These are phyloP conservation scores for Latheticus oryzae DNA, from an alignment of 2,888 invertebrate genomes.

Conservation along the genomic window DNA sequence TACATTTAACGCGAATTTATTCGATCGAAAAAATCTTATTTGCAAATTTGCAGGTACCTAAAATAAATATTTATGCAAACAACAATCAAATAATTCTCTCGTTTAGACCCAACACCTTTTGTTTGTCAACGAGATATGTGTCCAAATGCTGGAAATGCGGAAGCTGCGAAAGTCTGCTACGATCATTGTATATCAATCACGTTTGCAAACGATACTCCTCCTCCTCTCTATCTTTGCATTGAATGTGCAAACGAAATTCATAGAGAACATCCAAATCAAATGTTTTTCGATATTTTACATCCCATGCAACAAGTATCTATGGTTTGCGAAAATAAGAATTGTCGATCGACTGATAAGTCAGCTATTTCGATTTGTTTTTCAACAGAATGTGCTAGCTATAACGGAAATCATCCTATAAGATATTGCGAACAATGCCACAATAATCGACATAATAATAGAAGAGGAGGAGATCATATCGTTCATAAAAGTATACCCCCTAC, in stretches of 20 bases:
- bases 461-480: constrained; percentile 90
- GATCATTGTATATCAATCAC: constrained; percentile 92
- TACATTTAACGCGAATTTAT: constrained; percentile 92
- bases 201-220: constrained; percentile 87
- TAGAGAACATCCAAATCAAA: constrained; percentile 85
- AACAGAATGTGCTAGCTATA: constrained; percentile 95
- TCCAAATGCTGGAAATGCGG: constrained; percentile 86
- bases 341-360: constrained; percentile 89
- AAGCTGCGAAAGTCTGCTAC: constrained; percentile 93
- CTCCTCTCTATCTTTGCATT: constrained; percentile 94
- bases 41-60: constrained; percentile 85
- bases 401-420: constrained; percentile 95
- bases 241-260: constrained; percentile 95
- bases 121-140: constrained; percentile 93
- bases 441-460: constrained; percentile 86
- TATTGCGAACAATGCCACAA: constrained; percentile 92
- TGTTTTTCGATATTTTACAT: constrained; percentile 88
- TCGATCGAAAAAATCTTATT: constrained; percentile 88
- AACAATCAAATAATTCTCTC: too few species aligned
- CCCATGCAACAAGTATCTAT: constrained; percentile 96
- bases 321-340: constrained; percentile 98
- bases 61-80: constrained; percentile 37
- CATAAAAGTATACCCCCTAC: constrained; percentile 88
- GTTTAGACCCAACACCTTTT: constrained; percentile 81
- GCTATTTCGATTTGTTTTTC: constrained; percentile 97